Evolutionary conservation across 1,140 invertebrate genomes (phyloP), one percentile per base, ranked within the genome.

Genomic region (Delia radicum): DNA sequence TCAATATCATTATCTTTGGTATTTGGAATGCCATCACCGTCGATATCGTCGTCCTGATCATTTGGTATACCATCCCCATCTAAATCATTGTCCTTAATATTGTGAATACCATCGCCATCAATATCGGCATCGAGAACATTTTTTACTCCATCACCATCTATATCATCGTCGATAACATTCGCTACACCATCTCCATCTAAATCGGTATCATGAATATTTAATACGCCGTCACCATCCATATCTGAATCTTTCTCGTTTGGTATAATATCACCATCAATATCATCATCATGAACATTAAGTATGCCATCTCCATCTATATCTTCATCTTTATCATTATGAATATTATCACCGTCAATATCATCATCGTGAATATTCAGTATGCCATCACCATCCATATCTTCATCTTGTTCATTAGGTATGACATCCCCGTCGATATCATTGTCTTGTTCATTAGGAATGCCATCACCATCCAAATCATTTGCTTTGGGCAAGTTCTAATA

Each of bases 221-320:
- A 55, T 28, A 74, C 31, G 12, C 73, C 73, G 46, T 80, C 78
- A 55, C 82, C 82, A 75, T 81, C 65, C 10, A 78, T 71, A 33
- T 79, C 77, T 13, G 46, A 42, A 73, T 79, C 78, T 48, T 86
- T 82, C 24, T 84, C 80, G 29, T 83, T 86, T 1, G 81, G 80
- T 3, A 88, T 74, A 74, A 88, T 88, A 72, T 79, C 78, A 15
- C 88, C 48, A 75, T 88, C 88, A 31, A 87, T 89, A 27, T 79
- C 77, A 18, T 86, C 13, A 75, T 89, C 89, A 55, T 79, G 75
- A 4, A 87, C 28, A 77, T 87, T 89, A 6, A 85, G 88, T 33
- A 80, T 77, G 31, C 87, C 42, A 79, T 88, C 85, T 21, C 78
- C 81, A 76, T 81, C 83, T 74, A 85, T 82, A 76, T 87, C 86